Evolutionary conservation across 1,140 invertebrate genomes (phyloP).

Genomic region (Formica exsecta): DNA sequence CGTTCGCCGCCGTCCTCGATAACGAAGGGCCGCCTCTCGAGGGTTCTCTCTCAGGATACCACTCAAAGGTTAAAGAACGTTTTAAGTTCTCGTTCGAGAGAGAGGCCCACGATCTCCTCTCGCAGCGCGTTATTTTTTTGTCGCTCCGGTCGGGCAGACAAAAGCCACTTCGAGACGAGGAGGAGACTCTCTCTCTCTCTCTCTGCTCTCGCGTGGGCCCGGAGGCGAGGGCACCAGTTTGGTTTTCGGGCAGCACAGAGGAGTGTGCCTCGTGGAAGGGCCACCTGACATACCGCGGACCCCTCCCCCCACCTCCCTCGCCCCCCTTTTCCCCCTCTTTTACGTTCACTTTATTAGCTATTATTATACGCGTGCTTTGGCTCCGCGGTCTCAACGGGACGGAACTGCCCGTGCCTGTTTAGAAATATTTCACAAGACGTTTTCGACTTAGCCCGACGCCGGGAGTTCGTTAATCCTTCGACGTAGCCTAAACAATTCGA

Average conservation of each 20-base stretch:
- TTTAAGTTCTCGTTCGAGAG: slow-evolving; percentile 72
- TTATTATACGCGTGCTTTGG: slow-evolving; percentile 85
- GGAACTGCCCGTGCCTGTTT: slow-evolving; percentile 78
- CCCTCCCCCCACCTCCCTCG: slow-evolving; percentile 59
- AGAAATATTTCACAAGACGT: slow-evolving; percentile 84
- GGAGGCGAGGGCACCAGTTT: slow-evolving; percentile 72
- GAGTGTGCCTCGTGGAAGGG: slow-evolving; percentile 76
- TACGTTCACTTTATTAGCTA: slow-evolving; percentile 85
- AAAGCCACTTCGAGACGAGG: slow-evolving; percentile 69
- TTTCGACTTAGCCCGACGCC: slow-evolving; percentile 74
- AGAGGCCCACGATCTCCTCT: slow-evolving; percentile 72
- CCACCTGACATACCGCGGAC: slow-evolving; percentile 82
- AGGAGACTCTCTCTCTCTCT: slow-evolving; percentile 40
- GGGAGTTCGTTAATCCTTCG: slow-evolving; percentile 82
- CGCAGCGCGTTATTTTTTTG: slow-evolving; percentile 79
- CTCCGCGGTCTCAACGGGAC: slow-evolving; percentile 48
- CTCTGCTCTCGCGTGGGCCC: slow-evolving; percentile 76
- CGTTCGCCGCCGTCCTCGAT: slow-evolving; percentile 31
- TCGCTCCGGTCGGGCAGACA: slow-evolving; percentile 77
- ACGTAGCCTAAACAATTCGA: slow-evolving; percentile 83
- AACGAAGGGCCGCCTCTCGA: slow-evolving; percentile 41
- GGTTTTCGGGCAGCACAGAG: slow-evolving; percentile 74
- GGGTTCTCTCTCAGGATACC: slow-evolving; percentile 28
- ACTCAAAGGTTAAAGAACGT: slow-evolving; percentile 65
- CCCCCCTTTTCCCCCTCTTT: slow-evolving; percentile 60